Percentiles rank a stretch among this genome's conserved stretches.
phyloP scores from a whole-genome alignment of 1,140 invertebrate genomes.

The Nasonia giraulti region DNA sequence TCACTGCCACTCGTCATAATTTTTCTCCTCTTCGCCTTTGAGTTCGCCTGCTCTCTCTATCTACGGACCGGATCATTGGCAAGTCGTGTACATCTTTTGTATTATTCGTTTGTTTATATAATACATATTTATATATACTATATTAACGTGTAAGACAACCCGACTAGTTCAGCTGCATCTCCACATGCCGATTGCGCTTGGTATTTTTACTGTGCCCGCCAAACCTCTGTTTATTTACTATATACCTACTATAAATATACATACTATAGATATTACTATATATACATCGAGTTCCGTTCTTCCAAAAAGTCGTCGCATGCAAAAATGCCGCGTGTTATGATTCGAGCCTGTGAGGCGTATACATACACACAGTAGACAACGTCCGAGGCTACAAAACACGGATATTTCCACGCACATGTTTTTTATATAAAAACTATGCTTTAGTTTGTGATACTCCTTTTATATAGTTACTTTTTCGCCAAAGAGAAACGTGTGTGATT shows the following conservation, averaged over 20 bases:
- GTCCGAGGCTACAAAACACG: background rate
- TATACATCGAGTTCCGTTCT: background rate
- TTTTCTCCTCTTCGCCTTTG: constrained; percentile 36
- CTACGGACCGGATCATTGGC: constrained; percentile 2
- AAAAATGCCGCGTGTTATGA: background rate
- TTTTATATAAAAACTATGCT: background rate
- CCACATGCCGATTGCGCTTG: background rate
- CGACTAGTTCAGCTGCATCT: background rate
- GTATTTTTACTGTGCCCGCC: background rate
- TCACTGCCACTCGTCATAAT: constrained; percentile 60
- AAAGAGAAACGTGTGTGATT: constrained; percentile 10
- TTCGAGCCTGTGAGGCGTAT: background rate
- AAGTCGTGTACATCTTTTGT: constrained; percentile 27
- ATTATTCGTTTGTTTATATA: constrained; percentile 26
- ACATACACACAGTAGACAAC: background rate
- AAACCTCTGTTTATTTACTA: background rate
- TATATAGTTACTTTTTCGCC: background rate
- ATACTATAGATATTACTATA: background rate
- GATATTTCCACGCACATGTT: constrained; percentile 23
- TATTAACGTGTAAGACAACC: background rate
- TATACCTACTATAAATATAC: background rate
- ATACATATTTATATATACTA: background rate
- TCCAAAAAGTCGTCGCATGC: constrained; percentile 11
- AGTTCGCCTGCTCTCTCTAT: constrained; percentile 16
- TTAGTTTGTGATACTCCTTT: constrained; percentile 16